Evolutionary conservation across 2,888 invertebrate genomes (phyloP), one percentile per base, ranked within the genome.

Genomic region (Xanthia togata): DNA sequence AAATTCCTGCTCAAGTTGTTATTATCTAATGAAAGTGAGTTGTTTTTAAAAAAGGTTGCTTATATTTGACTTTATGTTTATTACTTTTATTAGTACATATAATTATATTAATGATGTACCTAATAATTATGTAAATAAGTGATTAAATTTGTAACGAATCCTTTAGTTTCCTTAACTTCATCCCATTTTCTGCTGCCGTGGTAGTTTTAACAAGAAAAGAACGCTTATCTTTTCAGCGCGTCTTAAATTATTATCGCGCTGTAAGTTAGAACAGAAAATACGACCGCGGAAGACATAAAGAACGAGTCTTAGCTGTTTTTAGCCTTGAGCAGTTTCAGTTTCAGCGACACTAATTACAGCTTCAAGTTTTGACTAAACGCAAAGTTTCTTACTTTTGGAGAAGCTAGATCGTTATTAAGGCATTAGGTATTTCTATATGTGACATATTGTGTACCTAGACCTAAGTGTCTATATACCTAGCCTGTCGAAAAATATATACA

Each of bases 341-440:
- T 79, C 79, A 79, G 50, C 31, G 47, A 50, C 53, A 59, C 60
- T 83, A 83, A 83, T 83, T 83, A 70, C 67, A 65, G 26, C 23
- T 35, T 60, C 23, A 57, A 64, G 57, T 82, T 68, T 68, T 57
- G 41, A n/a, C 63, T 82, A 44, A 68, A 41, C 14, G 44, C n/a
- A 41, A 63, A 70, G 41, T 78, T 73, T 65, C n/a, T 64, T 72
- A 41, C 14, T 67, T 78, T 62, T 47, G 47, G 55, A 35, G n/a
- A 50, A 82, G 55, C 41, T 67, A 62, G 38, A 50, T 62, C 12
- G 31, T 55, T 59, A 41, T 60, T 55, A 17, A 57, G 9, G 67
- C 5, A 31, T 38, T 55, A 38, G 0, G n/a, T 47, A 26, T 3
- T n/a, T 38, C 6, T 17, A 14, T 55, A 26, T 57, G 20, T 57